Evolutionary conservation across 2,797 vertebrate genomes (phyloP), one percentile per base, ranked within the genome.

Genomic region (Paratrypauchen microcephalus): DNA sequence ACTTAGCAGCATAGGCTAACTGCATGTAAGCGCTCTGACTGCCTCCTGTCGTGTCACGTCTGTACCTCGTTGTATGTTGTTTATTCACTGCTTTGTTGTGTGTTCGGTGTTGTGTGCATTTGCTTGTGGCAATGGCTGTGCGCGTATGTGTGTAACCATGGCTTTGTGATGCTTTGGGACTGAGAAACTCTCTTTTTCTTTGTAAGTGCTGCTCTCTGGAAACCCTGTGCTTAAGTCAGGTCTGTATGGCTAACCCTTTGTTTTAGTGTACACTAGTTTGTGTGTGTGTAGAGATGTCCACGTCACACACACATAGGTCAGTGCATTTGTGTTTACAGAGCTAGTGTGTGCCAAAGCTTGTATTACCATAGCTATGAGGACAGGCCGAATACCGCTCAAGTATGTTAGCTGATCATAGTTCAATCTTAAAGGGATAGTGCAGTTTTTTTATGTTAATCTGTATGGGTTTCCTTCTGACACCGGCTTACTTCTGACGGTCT

Each of bases 161-260:
- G 88, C 84, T 89, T 77, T 87, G 83, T 87, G 82, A 18, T 86
- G 83, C 86, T 77, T 64, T 78, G 74, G 74, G 80, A 93, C 92
- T 93, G 88, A 92, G 91, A 88, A 45, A 88, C 84, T 93, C 69
- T 94, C 86, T 93, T 88, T 91, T 77, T 92, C 58, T 60, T 84
- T 88, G 79, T 88, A 92, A 93, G 90, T 92, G 94, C 94, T 94
- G 93, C 94, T 91, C 74, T 87, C 89, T 92, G 93, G 92, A 91
- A 94, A 92, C 86, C 92, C 92, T 79, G 88, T 92, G 86, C 91
- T 93, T 90, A 91, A 83, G 79, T 92, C 92, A 94, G 94, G 94
- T 95, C 89, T 94, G 94, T 94, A 94, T 85, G 30, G 86, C 87
- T 90, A 90, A 91, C 84, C 79, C 83, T 83, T 73, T 80, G 48